A percentile compares a stretch with the other conserved stretches of the same genome.
These are phyloP conservation scores for Aviceda subcristata DNA, from an alignment of 2,113 vertebrate species.

Conservation along the genomic window DNA sequence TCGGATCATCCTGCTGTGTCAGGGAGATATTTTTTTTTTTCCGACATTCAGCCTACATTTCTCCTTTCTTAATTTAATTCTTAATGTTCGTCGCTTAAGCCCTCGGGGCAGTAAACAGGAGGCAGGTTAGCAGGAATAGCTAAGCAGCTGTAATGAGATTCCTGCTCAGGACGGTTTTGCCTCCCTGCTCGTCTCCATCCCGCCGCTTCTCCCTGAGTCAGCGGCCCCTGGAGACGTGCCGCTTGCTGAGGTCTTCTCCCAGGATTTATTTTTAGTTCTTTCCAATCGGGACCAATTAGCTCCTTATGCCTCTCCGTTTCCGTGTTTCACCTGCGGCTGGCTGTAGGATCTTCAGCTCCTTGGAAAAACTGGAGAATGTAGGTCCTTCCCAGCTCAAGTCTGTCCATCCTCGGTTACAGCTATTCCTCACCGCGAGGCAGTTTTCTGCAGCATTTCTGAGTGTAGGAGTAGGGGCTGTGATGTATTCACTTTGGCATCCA, in stretches of 20 bases:
- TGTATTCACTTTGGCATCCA: not conserved
- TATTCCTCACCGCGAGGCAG: rapidly evolving
- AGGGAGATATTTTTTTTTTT: slow-evolving; percentile 3
- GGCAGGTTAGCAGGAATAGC: slow-evolving; percentile 35
- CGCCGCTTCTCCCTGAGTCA: slow-evolving; percentile 30
- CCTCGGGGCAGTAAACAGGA: slow-evolving; percentile 32
- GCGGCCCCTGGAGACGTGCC: not conserved
- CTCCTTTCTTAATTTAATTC: slow-evolving; percentile 35
- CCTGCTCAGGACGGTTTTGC: slow-evolving; percentile 10
- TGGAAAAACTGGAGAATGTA: not conserved
- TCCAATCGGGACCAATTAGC: slow-evolving; percentile 17
- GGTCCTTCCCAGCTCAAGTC: not conserved
- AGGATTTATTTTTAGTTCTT: slow-evolving; percentile 59
- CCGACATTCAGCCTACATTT: slow-evolving; percentile 27
- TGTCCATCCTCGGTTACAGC: not conserved
- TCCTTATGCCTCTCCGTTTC: not conserved
- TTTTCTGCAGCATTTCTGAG: not conserved
- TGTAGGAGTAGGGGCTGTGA: not conserved
- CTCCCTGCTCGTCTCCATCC: not conserved
- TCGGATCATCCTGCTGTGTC: not conserved
- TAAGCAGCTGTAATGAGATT: slow-evolving; percentile 58
- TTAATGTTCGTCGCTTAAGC: slow-evolving; percentile 45
- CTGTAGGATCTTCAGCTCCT: not conserved
- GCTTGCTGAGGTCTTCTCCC: slow-evolving; percentile 36
- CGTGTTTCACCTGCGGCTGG: not conserved